Evolutionary conservation across 2,797 vertebrate species (phyloP).

Genomic region (Uromys caudimaculatus): DNA sequence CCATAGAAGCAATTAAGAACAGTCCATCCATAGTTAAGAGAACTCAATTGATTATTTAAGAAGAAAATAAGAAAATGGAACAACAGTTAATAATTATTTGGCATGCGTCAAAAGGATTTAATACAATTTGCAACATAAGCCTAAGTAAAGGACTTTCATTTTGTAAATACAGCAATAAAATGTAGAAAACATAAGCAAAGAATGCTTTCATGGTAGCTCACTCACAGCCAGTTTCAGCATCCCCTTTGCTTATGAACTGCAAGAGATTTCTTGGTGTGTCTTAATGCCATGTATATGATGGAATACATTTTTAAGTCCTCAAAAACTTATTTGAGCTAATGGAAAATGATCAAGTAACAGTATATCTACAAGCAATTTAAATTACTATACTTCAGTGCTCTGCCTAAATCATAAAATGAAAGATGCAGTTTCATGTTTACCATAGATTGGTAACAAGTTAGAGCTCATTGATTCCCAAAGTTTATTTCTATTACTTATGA

Average conservation of each 20-base stretch:
- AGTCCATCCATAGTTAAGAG: neutral
- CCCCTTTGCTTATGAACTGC: neutral
- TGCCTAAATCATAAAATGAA: neutral
- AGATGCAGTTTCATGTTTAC: neutral
- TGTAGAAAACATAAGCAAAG: neutral
- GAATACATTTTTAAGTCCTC: neutral
- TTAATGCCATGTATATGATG: neutral
- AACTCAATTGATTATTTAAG: slow-evolving; percentile 22
- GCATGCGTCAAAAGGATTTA: neutral
- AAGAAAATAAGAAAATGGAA: neutral
- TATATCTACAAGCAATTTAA: neutral
- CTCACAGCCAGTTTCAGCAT: neutral
- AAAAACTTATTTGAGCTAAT: neutral
- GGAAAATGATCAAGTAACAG: neutral
- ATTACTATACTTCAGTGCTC: neutral
- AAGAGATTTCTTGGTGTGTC: neutral
- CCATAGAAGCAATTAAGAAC: neutral
- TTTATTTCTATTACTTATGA: neutral
- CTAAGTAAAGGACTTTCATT: neutral
- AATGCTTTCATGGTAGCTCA: neutral
- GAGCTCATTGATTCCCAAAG: neutral
- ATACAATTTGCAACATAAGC: neutral
- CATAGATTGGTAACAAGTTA: neutral
- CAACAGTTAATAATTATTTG: slow-evolving; percentile 10
- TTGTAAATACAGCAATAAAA: neutral